These are phyloP conservation scores for Eublepharis macularius DNA, from an alignment of 2,113 vertebrate genomes.

Conservation along the genomic window DNA sequence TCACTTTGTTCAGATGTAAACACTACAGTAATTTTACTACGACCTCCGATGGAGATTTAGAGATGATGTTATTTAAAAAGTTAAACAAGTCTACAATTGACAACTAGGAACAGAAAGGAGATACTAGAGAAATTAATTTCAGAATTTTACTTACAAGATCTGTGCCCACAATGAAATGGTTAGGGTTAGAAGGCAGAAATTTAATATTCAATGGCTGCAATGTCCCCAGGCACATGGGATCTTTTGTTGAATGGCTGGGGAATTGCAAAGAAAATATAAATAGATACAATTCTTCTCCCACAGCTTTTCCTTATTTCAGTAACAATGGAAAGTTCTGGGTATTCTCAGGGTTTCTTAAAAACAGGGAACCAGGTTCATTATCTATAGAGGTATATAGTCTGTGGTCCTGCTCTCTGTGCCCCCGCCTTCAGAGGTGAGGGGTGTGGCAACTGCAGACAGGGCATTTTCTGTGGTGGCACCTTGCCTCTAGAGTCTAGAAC, in stretches of 20 bases:
- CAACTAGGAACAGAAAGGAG: not conserved
- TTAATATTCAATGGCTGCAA: slow-evolving; percentile 79
- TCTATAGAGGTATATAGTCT: not conserved
- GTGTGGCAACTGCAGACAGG: not conserved
- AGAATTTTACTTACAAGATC: slow-evolving; percentile 81
- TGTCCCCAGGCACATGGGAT: slow-evolving; percentile 54
- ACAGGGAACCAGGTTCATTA: not conserved
- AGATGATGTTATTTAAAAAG: not conserved
- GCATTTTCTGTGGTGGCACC: too few species aligned
- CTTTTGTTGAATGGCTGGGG: slow-evolving; percentile 72
- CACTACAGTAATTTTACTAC: not conserved
- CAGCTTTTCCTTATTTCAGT: not conserved
- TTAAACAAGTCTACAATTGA: not conserved
- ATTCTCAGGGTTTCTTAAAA: not conserved
- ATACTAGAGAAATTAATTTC: not conserved
- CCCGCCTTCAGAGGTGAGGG: too few species aligned
- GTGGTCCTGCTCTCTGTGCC: too few species aligned
- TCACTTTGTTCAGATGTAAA: not conserved
- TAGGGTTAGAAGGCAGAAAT: slow-evolving; percentile 87
- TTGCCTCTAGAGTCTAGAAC: too few species aligned
- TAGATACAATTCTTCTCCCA: not conserved
- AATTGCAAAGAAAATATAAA: slow-evolving; percentile 32
- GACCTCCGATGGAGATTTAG: not conserved
- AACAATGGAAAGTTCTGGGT: not conserved
- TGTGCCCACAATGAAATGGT: slow-evolving; percentile 89